Percentiles rank a stretch among this genome's conserved stretches.
Conservation (phyloP, 1,140 invertebrate genomes). For the Drosophila kikkawai region DNA sequence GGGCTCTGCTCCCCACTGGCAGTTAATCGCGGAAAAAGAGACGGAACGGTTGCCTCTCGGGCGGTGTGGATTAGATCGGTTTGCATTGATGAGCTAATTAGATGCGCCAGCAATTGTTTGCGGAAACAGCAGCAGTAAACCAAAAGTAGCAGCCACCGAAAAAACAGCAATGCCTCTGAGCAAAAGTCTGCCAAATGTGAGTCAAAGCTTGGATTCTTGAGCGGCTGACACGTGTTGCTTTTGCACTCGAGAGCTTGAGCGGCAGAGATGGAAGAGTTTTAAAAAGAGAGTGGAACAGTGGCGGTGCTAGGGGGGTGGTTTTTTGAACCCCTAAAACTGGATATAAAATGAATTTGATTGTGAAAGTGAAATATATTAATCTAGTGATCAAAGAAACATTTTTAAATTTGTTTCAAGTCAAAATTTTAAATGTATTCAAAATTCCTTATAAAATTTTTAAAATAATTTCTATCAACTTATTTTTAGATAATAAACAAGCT, state of each 20-base stretch:
- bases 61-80: constrained; percentile 37
- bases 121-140: constrained; percentile 29
- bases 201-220: constrained; percentile 15
- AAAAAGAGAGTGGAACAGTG: constrained; percentile 10
- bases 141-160: constrained; percentile 25
- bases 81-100: constrained; percentile 70
- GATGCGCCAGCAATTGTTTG: constrained; percentile 28
- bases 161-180: constrained; percentile 59
- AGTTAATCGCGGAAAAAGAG: constrained; percentile 14
- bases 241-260: constrained; percentile 23
- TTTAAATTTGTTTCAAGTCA: not conserved
- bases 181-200: constrained; percentile 52
- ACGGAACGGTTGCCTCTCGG: constrained; percentile 9
- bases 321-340: not conserved
- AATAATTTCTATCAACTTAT: not conserved
- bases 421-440: not conserved
- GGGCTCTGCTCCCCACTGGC: constrained; percentile 12
- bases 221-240: constrained; percentile 74
- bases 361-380: not conserved
- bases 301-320: constrained; percentile 9
- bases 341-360: not conserved
- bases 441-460: no score
- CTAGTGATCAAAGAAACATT: no score
- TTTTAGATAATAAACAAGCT: not conserved
- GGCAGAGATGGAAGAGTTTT: constrained; percentile 2